Evolutionary conservation across 1,140 invertebrate genomes (phyloP).

Genomic region (Agraylea sexmaculata): DNA sequence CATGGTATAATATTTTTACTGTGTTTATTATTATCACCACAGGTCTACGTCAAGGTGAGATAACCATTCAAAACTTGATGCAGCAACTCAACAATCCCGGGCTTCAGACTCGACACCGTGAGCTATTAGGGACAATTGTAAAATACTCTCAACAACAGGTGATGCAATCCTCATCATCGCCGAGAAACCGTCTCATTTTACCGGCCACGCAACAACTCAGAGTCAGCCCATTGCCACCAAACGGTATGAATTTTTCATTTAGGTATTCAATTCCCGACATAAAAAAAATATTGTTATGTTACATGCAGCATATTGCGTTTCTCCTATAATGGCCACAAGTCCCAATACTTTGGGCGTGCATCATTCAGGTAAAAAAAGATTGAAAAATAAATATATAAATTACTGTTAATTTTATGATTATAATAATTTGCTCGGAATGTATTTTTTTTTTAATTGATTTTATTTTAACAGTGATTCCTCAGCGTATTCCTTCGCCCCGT

Average conservation of each 20-base stretch:
- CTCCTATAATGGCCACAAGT: conserved; percentile 49
- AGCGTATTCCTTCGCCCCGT: conserved; percentile 67
- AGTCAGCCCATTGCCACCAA: conserved; percentile 42
- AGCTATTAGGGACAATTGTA: conserved; percentile 57
- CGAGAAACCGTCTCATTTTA: conserved; percentile 27
- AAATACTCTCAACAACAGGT: conserved; percentile 35
- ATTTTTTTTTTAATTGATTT: conserved; percentile 3
- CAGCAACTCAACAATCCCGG: conserved; percentile 62
- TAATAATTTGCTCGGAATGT: conserved; percentile 3
- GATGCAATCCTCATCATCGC: conserved; percentile 24
- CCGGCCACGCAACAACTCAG: conserved; percentile 40
- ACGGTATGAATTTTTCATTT: conserved; percentile 29
- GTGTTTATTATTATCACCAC: conserved; percentile 9
- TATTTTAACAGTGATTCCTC: conserved; percentile 42
- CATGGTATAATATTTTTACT: no score
- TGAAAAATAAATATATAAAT: conserved; percentile 7
- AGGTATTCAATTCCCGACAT: background rate
- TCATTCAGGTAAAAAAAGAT: conserved; percentile 40
- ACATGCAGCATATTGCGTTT: conserved; percentile 57
- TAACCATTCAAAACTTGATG: conserved; percentile 58
- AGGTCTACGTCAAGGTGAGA: conserved; percentile 58
- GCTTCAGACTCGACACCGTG: conserved; percentile 56
- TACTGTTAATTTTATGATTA: conserved; percentile 5
- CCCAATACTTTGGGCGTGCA: conserved; percentile 51
- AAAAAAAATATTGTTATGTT: conserved; percentile 2